Evolutionary conservation across 2,888 invertebrate species (phyloP).

Genomic region (Pristionchus exspectatus): DNA sequence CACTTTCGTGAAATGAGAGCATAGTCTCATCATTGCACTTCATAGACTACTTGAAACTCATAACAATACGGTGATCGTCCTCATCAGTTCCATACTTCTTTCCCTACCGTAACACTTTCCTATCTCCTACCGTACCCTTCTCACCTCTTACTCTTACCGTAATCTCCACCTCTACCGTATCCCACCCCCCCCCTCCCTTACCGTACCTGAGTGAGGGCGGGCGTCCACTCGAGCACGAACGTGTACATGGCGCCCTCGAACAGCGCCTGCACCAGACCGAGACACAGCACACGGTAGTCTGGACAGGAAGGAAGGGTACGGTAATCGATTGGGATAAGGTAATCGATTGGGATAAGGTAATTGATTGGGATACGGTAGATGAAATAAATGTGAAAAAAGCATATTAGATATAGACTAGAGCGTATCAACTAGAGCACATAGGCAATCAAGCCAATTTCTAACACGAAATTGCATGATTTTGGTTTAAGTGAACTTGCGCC

Average conservation of each 20-base stretch:
- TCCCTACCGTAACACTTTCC: no score
- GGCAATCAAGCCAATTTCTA: neutral
- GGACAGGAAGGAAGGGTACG: constrained; percentile 58
- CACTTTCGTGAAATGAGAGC: no score
- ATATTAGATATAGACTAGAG: no score
- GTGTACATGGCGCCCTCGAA: constrained; percentile 83
- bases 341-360: neutral
- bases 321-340: neutral
- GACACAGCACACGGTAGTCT: constrained; percentile 81
- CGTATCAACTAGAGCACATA: no score
- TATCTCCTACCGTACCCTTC: neutral
- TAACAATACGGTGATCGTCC: no score
- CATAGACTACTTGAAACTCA: no score
- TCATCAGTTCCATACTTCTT: no score
- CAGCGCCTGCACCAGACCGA: constrained; percentile 81
- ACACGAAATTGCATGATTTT: neutral
- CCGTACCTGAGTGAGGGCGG: constrained; percentile 79
- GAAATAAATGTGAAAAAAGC: no score
- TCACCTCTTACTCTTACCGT: neutral
- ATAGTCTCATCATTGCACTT: no score
- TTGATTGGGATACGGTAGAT: neutral
- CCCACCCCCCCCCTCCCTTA: neutral
- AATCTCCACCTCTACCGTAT: constrained; percentile 37
- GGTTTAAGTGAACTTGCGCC: neutral
- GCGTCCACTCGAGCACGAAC: constrained; percentile 83